Percentiles rank a stretch among this genome's conserved stretches.
Conservation (phyloP, 2,797 vertebrate species). For the Lacerta bilineata region DNA sequence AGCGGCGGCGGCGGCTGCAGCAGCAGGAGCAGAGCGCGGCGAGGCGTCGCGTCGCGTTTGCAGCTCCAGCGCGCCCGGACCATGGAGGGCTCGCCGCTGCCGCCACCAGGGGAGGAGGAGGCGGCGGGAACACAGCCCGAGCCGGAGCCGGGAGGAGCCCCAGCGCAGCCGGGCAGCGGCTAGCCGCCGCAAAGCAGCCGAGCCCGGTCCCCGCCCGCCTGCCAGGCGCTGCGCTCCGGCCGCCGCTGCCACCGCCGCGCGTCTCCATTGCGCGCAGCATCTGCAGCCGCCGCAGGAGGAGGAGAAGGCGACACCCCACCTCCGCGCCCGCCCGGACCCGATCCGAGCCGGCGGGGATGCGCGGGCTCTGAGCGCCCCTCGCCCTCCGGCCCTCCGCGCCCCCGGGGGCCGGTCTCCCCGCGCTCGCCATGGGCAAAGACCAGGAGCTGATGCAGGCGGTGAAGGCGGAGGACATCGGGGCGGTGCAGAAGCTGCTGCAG, state of each 20-base stretch:
- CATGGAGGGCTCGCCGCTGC: constrained; percentile 3
- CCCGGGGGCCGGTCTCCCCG: constrained; percentile 14
- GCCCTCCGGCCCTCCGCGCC: constrained; percentile 61
- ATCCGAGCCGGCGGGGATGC: constrained; percentile 34
- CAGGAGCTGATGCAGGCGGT: constrained; percentile 98
- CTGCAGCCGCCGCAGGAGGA: constrained; percentile 20
- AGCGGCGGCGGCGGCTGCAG: neutral
- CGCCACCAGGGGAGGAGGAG: neutral
- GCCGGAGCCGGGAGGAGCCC: neutral
- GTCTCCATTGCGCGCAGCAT: constrained; percentile 51
- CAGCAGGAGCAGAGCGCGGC: neutral
- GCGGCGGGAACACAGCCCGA: neutral
- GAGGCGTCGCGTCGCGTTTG: neutral
- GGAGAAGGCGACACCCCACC: neutral
- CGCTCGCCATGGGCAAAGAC: constrained; percentile 95
- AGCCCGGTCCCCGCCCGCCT: neutral
- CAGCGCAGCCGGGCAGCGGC: neutral
- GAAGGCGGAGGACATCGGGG: constrained; percentile 96
- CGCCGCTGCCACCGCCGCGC: constrained; percentile 14
- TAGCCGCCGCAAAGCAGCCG: neutral
- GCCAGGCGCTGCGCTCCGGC: constrained; percentile 17
- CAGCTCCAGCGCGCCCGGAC: constrained; percentile 19
- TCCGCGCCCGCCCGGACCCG: constrained; percentile 10
- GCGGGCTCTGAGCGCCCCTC: constrained; percentile 36
- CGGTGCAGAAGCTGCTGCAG: constrained; percentile 97